Percentiles rank a stretch among this genome's conserved stretches.
Conservation (phyloP, 2,888 invertebrate species). For the Orchesellides sinensis region DNA sequence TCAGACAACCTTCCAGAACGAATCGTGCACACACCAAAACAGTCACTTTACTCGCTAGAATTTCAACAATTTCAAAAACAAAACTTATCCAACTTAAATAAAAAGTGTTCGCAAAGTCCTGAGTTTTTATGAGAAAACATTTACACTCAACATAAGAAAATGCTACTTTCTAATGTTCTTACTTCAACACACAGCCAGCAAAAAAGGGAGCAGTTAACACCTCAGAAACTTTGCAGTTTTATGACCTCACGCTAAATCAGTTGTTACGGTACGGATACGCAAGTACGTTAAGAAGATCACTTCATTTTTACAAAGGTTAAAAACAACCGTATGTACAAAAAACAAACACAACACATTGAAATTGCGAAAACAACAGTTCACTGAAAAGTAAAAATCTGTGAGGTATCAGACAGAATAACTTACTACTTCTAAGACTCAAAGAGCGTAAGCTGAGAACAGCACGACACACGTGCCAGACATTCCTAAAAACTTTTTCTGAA, state of each 20-base stretch:
- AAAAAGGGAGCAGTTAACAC: constrained; percentile 22
- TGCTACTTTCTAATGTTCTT: no score
- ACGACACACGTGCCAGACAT: constrained; percentile 54
- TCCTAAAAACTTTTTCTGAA: constrained; percentile 37
- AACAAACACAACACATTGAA: constrained; percentile 1
- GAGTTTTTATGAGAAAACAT: no score
- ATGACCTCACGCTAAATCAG: constrained; percentile 27
- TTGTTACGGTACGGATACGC: no score
- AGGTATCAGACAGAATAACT: neutral
- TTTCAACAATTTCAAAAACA: no score
- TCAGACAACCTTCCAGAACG: no score
- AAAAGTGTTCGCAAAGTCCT: no score
- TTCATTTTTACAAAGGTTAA: no score
- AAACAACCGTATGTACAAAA: neutral
- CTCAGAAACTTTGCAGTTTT: constrained; percentile 35
- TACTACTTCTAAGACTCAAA: neutral
- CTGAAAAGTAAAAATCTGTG: constrained; percentile 6
- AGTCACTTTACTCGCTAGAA: no score
- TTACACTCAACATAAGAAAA: no score
- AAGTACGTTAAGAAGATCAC: constrained; percentile 2
- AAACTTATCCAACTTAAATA: no score
- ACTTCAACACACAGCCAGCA: no score
- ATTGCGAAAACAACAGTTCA: constrained; percentile 34
- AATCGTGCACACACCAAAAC: no score
- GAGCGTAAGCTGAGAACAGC: neutral